phyloP scores from a whole-genome alignment of 23 tunicate genomes.

The Ciona savignyi region DNA sequence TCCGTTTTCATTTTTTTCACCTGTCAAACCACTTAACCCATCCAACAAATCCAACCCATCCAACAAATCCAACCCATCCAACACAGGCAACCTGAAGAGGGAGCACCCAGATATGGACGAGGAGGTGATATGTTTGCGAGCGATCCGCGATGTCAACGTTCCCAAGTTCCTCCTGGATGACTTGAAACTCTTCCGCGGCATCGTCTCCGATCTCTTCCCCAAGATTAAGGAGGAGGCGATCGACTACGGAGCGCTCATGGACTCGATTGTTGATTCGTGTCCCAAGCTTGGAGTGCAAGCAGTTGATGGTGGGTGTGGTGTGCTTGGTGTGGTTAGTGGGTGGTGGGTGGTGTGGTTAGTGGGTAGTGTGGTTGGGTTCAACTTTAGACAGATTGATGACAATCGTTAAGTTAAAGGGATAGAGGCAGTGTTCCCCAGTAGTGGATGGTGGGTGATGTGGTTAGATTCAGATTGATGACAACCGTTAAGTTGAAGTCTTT shows the following conservation, averaged over 20 bases:
- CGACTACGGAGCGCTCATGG: conserved; percentile 94
- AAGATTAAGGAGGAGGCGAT: conserved; percentile 95
- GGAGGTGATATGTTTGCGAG: conserved; percentile 96
- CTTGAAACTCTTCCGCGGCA: conserved; percentile 96
- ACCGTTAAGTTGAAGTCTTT: too few relatives aligned
- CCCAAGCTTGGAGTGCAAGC: conserved; percentile 64
- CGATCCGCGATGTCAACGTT: conserved; percentile 97
- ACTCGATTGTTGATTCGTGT: conserved; percentile 76
- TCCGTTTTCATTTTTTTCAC: too few relatives aligned
- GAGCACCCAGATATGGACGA: conserved; percentile 95
- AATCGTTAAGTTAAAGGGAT: background rate
- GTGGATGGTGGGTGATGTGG: too few relatives aligned
- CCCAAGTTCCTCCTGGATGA: conserved; percentile 98
- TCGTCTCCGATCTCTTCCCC: conserved; percentile 97
- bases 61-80: conserved; percentile 89
- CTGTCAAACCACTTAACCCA: too few relatives aligned
- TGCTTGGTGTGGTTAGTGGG: conserved; percentile 62
- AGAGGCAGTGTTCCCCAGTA: too few relatives aligned
- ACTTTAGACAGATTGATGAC: background rate
- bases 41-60: too few relatives aligned
- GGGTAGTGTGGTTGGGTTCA: background rate
- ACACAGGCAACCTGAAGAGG: conserved; percentile 93
- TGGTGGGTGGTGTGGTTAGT: conserved; percentile 75
- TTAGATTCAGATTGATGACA: too few relatives aligned
- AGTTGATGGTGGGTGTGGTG: conserved; percentile 84